These are phyloP conservation scores for rabbit (Oryctolagus cuniculus) DNA, from an alignment of 2,113 vertebrate species.

Conservation along the genomic window DNA sequence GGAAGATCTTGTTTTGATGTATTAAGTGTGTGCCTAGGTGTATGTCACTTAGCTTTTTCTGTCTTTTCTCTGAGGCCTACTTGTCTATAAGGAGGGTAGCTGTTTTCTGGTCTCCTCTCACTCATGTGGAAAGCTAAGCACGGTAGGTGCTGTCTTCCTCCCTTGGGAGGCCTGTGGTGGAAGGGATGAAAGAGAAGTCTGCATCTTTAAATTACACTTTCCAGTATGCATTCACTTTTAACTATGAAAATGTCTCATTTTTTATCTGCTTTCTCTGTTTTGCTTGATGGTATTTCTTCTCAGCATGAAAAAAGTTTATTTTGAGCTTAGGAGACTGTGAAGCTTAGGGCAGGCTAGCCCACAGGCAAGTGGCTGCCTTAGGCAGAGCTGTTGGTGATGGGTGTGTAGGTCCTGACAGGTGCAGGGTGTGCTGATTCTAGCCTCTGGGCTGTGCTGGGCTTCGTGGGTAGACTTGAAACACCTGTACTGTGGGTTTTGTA, in stretches of 20 bases:
- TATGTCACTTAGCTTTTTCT: background rate
- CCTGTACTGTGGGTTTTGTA: background rate
- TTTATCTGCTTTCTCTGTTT: background rate
- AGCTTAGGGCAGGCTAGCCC: background rate
- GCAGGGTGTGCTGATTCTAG: background rate
- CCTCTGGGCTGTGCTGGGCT: background rate
- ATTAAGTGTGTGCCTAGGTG: background rate
- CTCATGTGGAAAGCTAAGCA: background rate
- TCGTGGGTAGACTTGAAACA: background rate
- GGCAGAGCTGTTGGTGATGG: background rate
- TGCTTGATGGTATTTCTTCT: background rate
- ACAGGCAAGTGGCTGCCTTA: background rate
- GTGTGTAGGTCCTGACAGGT: background rate
- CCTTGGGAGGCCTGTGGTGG: background rate
- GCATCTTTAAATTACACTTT: background rate
- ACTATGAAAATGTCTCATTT: background rate
- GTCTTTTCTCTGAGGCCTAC: background rate
- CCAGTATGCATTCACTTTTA: background rate
- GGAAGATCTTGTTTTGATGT: background rate
- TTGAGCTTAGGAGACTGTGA: background rate
- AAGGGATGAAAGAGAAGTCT: background rate
- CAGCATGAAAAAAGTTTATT: background rate
- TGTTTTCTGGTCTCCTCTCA: background rate
- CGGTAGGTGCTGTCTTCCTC: background rate
- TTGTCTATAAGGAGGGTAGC: background rate